phyloP scores from a whole-genome alignment of 2,888 invertebrate genomes.

The Pyralis farinalis region DNA sequence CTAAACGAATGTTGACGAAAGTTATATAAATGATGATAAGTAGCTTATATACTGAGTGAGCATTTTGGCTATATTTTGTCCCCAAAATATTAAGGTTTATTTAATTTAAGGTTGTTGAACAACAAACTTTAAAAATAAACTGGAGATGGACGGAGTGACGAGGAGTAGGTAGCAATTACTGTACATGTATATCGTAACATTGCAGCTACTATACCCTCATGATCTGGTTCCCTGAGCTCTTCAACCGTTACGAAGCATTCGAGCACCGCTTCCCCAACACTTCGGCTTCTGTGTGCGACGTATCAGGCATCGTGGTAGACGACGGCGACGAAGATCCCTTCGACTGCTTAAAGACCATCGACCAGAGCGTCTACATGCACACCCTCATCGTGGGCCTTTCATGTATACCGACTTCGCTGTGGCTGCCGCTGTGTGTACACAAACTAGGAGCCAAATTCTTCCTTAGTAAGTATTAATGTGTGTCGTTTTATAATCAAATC shows the following conservation, averaged over 20 bases:
- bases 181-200: too few species aligned
- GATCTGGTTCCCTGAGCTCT: slow-evolving; percentile 96
- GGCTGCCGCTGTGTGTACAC: slow-evolving; percentile 89
- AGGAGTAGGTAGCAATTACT: too few species aligned
- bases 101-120: too few species aligned
- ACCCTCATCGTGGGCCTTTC: slow-evolving; percentile 90
- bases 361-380: slow-evolving; percentile 86
- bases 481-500: too few species aligned
- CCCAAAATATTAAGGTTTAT: too few species aligned
- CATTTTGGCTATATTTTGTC: too few species aligned
- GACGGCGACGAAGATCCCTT: slow-evolving; percentile 66
- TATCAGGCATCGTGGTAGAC: slow-evolving; percentile 83
- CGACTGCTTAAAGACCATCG: slow-evolving; percentile 84
- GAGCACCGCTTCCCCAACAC: slow-evolving; percentile 84
- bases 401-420: slow-evolving; percentile 89
- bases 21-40: too few species aligned
- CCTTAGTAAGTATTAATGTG: slow-evolving; percentile 86
- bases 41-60: too few species aligned
- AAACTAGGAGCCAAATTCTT: slow-evolving; percentile 91
- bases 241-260: slow-evolving; percentile 90
- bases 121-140: too few species aligned
- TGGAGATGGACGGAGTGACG: too few species aligned
- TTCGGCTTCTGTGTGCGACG: slow-evolving; percentile 88
- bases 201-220: slow-evolving; percentile 93
- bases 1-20: too few species aligned